Evolutionary conservation across 2,113 vertebrate genomes (phyloP).

Genomic region (Sialia sialis): DNA sequence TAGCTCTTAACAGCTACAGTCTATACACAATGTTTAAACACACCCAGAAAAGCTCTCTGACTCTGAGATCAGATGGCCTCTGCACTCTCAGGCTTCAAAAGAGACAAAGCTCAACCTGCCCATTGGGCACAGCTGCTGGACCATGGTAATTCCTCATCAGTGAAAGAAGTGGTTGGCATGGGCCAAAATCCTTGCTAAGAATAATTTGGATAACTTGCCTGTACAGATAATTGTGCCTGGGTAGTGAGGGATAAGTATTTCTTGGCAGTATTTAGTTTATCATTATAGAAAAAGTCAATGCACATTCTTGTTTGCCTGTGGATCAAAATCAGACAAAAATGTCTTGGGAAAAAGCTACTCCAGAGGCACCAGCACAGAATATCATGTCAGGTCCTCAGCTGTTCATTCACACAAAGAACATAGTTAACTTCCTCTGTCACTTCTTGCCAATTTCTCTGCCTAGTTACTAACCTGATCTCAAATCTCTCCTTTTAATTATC

Average conservation of each 20-base stretch:
- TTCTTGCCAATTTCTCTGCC: background rate
- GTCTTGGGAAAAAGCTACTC: background rate
- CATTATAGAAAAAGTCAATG: background rate
- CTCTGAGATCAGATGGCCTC: background rate
- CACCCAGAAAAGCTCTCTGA: background rate
- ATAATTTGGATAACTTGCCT: background rate
- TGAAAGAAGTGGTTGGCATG: background rate
- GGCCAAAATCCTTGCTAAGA: background rate
- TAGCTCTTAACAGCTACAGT: background rate
- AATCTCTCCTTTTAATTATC: background rate
- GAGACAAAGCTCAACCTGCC: background rate
- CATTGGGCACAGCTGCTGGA: fast-evolving
- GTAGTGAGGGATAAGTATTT: background rate
- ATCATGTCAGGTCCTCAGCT: background rate
- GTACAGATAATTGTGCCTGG: background rate
- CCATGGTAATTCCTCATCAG: background rate
- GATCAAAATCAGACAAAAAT: background rate
- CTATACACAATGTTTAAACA: background rate
- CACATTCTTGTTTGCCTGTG: background rate
- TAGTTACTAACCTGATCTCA: background rate
- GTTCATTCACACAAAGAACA: background rate
- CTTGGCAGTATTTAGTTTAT: background rate
- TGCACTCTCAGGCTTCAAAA: background rate
- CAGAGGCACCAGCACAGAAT: background rate
- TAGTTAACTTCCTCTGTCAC: background rate